Evolutionary conservation across 2,797 vertebrate genomes (phyloP).

Genomic region (Cirrhinus molitorella): DNA sequence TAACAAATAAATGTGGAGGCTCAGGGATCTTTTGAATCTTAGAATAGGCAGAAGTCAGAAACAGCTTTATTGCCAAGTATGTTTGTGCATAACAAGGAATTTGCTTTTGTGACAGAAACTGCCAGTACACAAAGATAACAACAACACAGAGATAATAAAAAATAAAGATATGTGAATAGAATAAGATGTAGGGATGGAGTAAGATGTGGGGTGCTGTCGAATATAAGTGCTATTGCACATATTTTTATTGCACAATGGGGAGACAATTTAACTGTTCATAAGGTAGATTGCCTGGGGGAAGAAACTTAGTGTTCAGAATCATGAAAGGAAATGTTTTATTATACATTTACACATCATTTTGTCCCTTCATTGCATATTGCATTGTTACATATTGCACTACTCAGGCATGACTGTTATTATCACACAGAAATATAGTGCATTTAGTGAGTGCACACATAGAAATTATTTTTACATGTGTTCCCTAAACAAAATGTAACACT

Average conservation of each 20-base stretch:
- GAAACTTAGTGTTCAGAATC: neutral
- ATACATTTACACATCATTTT: neutral
- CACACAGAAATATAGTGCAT: neutral
- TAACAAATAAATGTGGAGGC: neutral
- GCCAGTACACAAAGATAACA: too few species aligned
- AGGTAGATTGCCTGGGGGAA: too few species aligned
- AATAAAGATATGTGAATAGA: too few species aligned
- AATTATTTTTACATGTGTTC: neutral
- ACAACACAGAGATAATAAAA: too few species aligned
- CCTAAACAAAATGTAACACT: neutral
- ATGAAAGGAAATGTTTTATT: neutral
- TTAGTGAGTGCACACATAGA: neutral
- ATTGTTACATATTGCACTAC: neutral
- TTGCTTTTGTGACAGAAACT: too few species aligned
- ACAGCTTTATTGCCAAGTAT: too few species aligned
- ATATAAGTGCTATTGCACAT: too few species aligned
- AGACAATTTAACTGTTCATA: too few species aligned
- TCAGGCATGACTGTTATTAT: neutral
- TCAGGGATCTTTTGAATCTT: neutral
- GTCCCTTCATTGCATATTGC: neutral
- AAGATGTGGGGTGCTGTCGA: too few species aligned
- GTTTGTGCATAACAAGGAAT: too few species aligned
- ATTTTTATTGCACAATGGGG: too few species aligned
- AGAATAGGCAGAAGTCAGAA: neutral
- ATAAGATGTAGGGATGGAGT: too few species aligned